Base-by-base conservation (phyloP, 37 sponge, comb jelly and placozoan species). In the Axinella damicornis region DNA sequence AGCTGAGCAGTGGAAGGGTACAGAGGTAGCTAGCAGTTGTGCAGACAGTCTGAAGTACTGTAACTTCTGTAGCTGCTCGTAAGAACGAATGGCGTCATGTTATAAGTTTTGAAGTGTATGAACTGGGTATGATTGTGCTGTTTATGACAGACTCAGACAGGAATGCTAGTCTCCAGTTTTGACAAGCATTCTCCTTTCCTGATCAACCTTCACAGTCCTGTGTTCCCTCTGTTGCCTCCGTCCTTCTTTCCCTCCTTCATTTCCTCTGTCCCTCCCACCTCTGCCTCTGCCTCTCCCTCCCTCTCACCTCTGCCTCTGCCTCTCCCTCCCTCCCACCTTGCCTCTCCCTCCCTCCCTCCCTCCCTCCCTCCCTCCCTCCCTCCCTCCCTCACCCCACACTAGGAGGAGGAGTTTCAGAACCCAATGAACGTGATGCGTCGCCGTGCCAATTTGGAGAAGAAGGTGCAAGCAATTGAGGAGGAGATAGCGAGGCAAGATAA, bases 331-430 rank as follows among this genome's bases (percentile, higher is more conserved):
- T 16, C n/a, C n/a, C 55, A 22, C 5, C 57, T 57, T 40, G 40
- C 65, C 36, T 63, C 33, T 33, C 20, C 63, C 55, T 27, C 62
- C 33, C 41, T 20, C 11, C 77, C 61, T 11, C 14, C 11, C 31
- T 21, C 55, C 25, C 30, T 61, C 63, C n/a, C 37, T 31, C 9
- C 20, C 55, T 61, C 77, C 34, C 0, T 34, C 76, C 35, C 54
- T 27, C 13, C 41, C 32, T 75, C 65, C 38, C 41, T 32, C 22
- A 72, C 28, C 38, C 35, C 53, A 2, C 27, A 22, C 4, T 41
- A 94, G 95, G 95, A 94, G 63, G 83, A 84, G 53, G 92, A 91
- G 24, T 24, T 88, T 0, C 46, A 60, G 2, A 87, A 81, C 65
- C 31, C 17, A 0, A 83, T 91, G 92, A 75, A 91, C 58, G 58